Base-by-base conservation (phyloP, 2,797 vertebrate genomes). In the Tokudaia muenninki region DNA sequence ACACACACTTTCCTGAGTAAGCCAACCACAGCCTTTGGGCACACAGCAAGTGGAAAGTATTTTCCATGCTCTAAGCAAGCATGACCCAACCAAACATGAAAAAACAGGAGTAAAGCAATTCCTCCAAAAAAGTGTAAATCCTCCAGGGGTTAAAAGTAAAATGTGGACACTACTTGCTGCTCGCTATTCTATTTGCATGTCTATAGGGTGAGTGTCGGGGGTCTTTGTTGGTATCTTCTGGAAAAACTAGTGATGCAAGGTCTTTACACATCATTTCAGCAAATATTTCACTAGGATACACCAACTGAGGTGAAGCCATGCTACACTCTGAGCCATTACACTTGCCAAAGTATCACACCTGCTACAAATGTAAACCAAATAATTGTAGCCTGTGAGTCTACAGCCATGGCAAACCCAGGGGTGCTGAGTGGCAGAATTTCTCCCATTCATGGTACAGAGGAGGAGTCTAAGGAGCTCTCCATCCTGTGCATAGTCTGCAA, bases 231-330 rank as follows among this genome's bases (percentile, higher is more conserved):
- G 81, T 77, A 95, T 21, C 70, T 24, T 59, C 63, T 95, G 63
- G 94, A 88, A 97, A 96, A 97, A 97, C 93, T 47, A 96, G 84
- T 55, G 90, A 96, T 87, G 77, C 55, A 80, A 95, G 86, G 52
- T 89, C 52, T 98, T 96, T 67, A 84, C 41, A 96, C 90, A 87
- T 90, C 83, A 95, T 92, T 97, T 97, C 82, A 91, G 65, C 92
- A 91, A 87, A 47, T 65, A 92, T 82, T 79, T 72, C 70, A 92
- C 59, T 59, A 95, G 67, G 91, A 91, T 55, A 94, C 29, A 84
- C 44, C 29, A 74, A 50, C 31, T 57, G 79, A 84, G 57, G 89
- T 75, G 75, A 94, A 87, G 41, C 65, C 55, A 87, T 11, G 88
- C 57, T 87, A 3, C 16, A 81, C 14, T 83, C 44, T 6, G 37